phyloP scores from a whole-genome alignment of 1,140 invertebrate species.

The Zaprionus ornatus region DNA sequence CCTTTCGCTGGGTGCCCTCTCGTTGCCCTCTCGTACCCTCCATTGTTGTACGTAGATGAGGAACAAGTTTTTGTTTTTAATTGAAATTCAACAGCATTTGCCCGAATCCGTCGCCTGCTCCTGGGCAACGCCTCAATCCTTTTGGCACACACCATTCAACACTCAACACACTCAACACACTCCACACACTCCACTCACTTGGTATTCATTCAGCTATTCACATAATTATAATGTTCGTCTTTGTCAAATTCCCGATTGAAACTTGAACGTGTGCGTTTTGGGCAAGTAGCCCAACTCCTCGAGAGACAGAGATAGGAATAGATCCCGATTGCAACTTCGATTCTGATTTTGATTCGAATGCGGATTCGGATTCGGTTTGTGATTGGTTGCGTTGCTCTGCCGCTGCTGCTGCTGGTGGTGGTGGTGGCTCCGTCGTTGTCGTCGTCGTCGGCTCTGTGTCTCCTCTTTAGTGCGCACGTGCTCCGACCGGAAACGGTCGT shows the following conservation, averaged over 20 bases:
- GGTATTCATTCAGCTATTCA: constrained; percentile 52
- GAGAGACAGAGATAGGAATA: not conserved
- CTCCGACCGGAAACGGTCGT: constrained; percentile 81
- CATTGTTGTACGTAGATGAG: constrained; percentile 34
- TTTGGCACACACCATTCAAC: constrained; percentile 69
- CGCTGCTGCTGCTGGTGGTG: too few relatives aligned
- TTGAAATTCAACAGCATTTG: constrained; percentile 74
- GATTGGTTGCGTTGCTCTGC: constrained; percentile 67
- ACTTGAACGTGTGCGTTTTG: constrained; percentile 75
- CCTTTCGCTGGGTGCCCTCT: constrained; percentile 38
- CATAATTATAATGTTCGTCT: constrained; percentile 74
- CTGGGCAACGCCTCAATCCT: constrained; percentile 59
- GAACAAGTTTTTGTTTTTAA: constrained; percentile 64
- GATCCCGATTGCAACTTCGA: constrained; percentile 57
- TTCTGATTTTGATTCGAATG: constrained; percentile 4
- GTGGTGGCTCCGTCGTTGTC: constrained; percentile 62
- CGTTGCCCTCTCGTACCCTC: constrained; percentile 16
- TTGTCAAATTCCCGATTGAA: constrained; percentile 63
- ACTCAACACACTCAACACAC: not conserved
- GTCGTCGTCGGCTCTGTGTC: constrained; percentile 41
- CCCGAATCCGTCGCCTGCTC: constrained; percentile 17
- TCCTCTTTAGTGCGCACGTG: constrained; percentile 78
- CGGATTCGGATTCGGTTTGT: constrained; percentile 56
- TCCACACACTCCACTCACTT: constrained; percentile 45
- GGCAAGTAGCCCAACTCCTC: constrained; percentile 58